Evolutionary conservation across 1,140 invertebrate genomes (phyloP), one percentile per base, ranked within the genome.

Genomic region (Leptopilina clavipes): DNA sequence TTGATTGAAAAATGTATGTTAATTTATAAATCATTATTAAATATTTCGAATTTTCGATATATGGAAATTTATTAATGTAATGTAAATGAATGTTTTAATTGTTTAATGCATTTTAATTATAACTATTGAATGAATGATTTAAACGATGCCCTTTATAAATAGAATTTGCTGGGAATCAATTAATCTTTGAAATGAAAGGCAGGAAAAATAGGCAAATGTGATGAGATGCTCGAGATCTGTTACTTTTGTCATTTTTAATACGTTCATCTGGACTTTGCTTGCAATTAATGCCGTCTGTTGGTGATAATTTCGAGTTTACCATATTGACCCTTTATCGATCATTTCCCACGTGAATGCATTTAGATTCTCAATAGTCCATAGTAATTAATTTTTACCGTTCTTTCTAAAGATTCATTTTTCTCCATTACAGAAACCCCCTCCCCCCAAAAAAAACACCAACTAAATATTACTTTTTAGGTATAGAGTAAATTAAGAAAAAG

Each of bases 261-360:
- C 25, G 22, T 31, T 65, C 19, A 11, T 59, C 12, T 79, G 84
- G 70, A 86, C 84, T 85, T 86, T 84, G 82, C 25, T 79, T 44
- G 79, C 54, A 75, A 85, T 84, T 84, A 84, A 84, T 71, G 76
- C 14, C 73, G 83, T 85, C 84, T 83, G 80, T 54, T 1, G 14
- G 56, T 54, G 84, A 85, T 86, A 85, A 82, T 74, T 82, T 75
- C 76, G 12, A 65, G 14, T 65, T 65, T 65, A 31, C 59, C 25
- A 31, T 22, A 31, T 65, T 40, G 59, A 65, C 59, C 25, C 25
- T 65, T 65, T 31, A 65, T 65, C 59, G 12, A 65, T 52, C 79
- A 9, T 83, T 84, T 81, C 81, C 70, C 72, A 56, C 76, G 45
- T 74, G 71, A 14, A 72, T 79, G 76, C 43, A 73, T 79, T 76